Evolutionary conservation across 1,140 invertebrate species (phyloP).

Genomic region (Spodoptera frugiperda): DNA sequence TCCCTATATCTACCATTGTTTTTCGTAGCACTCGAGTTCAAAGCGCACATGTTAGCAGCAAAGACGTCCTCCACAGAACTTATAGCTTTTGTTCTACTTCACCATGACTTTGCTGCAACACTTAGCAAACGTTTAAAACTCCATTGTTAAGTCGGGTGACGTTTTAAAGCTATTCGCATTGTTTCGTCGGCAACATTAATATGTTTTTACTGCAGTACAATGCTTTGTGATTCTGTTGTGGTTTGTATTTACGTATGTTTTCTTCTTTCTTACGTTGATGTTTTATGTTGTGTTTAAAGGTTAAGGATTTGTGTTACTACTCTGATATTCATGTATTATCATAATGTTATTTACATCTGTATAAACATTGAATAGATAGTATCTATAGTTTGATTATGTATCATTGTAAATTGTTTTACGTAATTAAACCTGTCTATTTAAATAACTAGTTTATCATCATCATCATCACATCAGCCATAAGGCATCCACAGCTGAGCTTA

Average conservation of each 20-base stretch:
- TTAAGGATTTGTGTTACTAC: no score
- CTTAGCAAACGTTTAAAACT: constrained; percentile 72
- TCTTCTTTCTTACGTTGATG: neutral
- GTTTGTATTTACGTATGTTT: neutral
- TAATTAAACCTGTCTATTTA: no score
- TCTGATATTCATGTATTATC: no score
- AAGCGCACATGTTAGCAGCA: constrained; percentile 51
- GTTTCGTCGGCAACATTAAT: constrained; percentile 51
- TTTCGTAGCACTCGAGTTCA: constrained; percentile 23
- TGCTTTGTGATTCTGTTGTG: constrained; percentile 23
- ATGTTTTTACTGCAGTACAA: constrained; percentile 44
- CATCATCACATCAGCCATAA: no score
- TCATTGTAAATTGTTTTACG: no score
- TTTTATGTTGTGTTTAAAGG: neutral
- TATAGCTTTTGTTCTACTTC: constrained; percentile 66
- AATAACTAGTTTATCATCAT: no score
- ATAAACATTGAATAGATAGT: no score
- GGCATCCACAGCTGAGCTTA: no score
- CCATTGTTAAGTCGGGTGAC: constrained; percentile 64
- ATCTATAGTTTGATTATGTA: no score
- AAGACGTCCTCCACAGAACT: constrained; percentile 62
- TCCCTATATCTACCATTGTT: constrained; percentile 10
- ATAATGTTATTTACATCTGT: no score
- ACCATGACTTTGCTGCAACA: constrained; percentile 68
- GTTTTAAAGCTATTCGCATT: constrained; percentile 67